Conservation (phyloP, 2,797 vertebrate species). For the Phoebastria nigripes region DNA sequence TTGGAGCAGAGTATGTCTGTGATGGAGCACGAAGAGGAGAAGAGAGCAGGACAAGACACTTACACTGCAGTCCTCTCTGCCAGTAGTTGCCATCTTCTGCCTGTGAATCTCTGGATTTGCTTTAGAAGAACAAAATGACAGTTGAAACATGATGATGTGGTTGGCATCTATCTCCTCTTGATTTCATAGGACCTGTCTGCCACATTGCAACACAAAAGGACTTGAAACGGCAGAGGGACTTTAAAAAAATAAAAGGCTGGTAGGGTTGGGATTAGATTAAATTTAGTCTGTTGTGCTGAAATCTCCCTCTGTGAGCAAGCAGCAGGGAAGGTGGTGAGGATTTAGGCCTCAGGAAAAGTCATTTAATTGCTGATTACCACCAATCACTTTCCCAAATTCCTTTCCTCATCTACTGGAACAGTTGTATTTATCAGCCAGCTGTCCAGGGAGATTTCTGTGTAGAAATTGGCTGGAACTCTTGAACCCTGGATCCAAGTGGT, state of each 20-base stretch:
- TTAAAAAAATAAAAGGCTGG: neutral
- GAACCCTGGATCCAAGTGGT: neutral
- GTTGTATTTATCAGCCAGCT: neutral
- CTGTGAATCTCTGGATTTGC: neutral
- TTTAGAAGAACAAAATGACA: neutral
- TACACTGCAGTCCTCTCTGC: neutral
- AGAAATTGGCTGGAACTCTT: constrained; percentile 3
- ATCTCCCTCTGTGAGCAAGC: constrained; percentile 4
- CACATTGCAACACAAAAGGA: neutral
- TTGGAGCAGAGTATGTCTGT: neutral
- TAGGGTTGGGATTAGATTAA: neutral
- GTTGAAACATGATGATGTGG: neutral
- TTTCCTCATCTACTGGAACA: neutral
- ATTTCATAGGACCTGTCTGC: neutral
- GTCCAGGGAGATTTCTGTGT: neutral
- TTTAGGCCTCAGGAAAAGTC: neutral
- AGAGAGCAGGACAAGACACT: neutral
- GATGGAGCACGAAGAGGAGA: neutral
- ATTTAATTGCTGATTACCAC: constrained; percentile 11
- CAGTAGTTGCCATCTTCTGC: neutral
- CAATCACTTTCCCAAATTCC: neutral
- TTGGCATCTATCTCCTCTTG: neutral
- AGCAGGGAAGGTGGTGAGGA: neutral
- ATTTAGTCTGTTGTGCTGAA: neutral
- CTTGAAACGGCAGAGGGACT: neutral